Conservation (phyloP, 2,797 vertebrate species). For the Erethizon dorsatum region DNA sequence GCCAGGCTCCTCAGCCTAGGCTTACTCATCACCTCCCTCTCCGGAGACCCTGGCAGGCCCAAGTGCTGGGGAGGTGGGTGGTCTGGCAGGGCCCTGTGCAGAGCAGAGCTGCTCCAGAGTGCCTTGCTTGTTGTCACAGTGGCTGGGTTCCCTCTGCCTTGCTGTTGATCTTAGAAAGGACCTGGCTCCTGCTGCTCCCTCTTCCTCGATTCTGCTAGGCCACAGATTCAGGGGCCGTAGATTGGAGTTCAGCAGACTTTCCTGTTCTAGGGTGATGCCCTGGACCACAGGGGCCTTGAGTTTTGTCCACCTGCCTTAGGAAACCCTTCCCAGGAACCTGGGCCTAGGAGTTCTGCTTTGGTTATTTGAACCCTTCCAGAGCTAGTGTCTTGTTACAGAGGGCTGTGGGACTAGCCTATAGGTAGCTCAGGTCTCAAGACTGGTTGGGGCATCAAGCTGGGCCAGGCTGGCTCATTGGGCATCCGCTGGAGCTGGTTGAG, state of each 20-base stretch:
- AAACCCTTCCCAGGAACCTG: background rate
- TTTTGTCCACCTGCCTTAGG: background rate
- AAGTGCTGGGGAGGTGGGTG: background rate
- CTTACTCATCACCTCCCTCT: background rate
- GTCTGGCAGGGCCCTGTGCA: background rate
- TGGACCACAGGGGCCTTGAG: background rate
- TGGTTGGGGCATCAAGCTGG: no score
- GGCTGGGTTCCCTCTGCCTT: background rate
- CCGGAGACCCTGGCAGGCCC: background rate
- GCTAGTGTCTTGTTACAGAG: background rate
- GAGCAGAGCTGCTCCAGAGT: background rate
- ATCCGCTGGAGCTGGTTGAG: accelerated
- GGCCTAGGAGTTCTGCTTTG: background rate
- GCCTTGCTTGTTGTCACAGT: background rate
- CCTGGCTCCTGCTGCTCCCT: background rate
- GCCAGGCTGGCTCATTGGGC: background rate
- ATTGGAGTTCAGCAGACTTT: background rate
- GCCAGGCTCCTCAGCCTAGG: background rate
- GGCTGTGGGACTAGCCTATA: background rate
- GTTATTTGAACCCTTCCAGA: background rate
- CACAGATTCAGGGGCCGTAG: no score
- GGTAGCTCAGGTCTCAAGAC: background rate
- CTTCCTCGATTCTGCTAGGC: background rate
- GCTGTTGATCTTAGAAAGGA: background rate
- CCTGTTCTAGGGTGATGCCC: background rate